These are phyloP conservation scores for Origma solitaria DNA, from an alignment of 2,113 vertebrate species.

Conservation along the genomic window DNA sequence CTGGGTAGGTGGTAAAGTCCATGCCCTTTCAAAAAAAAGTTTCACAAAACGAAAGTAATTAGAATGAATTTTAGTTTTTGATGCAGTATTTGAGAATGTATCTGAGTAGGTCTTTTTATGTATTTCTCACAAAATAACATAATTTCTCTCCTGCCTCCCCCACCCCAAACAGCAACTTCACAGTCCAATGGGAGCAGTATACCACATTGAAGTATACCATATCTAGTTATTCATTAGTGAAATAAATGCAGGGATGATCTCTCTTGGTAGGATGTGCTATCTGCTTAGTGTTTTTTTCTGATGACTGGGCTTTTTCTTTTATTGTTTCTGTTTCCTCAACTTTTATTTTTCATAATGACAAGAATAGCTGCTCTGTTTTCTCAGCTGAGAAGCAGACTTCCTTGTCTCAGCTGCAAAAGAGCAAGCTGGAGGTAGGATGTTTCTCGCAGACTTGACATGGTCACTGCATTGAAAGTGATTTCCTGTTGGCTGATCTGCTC, in stretches of 20 bases:
- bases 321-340: not conserved
- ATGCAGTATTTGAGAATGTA: not conserved
- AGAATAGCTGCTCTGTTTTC: constrained; percentile 10
- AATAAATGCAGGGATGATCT: not conserved
- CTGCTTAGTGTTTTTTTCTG: not conserved
- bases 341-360: not conserved
- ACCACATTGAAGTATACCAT: no score
- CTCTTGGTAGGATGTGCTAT: not conserved
- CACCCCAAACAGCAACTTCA: not conserved
- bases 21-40: not conserved
- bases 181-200: not conserved
- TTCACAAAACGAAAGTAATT: not conserved
- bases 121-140: not conserved
- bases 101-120: not conserved
- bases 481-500: not conserved
- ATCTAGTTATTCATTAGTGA: not conserved
- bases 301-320: not conserved
- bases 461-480: not conserved
- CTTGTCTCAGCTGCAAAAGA: not conserved
- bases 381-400: constrained; percentile 35
- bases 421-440: not conserved
- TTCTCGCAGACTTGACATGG: not conserved
- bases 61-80: not conserved
- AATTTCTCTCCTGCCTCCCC: not conserved
- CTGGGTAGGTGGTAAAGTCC: not conserved